Evolutionary conservation across 2,888 invertebrate species (phyloP).

Genomic region (Rhagium mordax): DNA sequence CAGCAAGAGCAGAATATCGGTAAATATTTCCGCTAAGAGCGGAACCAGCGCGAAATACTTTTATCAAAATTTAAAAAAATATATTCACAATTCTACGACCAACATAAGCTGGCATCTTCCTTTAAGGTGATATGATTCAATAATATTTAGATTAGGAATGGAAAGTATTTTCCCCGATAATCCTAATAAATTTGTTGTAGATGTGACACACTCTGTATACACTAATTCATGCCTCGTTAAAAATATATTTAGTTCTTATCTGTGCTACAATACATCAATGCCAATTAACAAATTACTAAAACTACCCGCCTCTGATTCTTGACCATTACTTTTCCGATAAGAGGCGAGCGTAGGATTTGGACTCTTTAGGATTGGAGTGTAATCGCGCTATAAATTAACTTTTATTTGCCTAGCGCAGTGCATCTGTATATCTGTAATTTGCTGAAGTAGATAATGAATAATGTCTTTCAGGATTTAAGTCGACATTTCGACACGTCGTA

Average conservation of each 20-base stretch:
- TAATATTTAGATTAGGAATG: too few species aligned
- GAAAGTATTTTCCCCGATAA: too few species aligned
- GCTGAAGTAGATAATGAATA: constrained; percentile 46
- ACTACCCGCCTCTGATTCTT: background rate
- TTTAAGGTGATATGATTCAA: too few species aligned
- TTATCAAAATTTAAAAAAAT: too few species aligned
- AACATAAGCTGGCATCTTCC: too few species aligned
- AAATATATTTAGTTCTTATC: background rate
- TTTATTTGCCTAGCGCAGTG: background rate
- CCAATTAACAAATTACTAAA: background rate
- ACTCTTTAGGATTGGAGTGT: background rate
- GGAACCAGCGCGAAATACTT: too few species aligned
- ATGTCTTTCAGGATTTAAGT: constrained; percentile 48
- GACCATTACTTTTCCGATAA: background rate
- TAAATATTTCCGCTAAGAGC: too few species aligned
- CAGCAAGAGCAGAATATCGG: too few species aligned
- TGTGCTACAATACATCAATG: background rate
- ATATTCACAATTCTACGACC: too few species aligned
- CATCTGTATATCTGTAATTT: constrained; percentile 11
- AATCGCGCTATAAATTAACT: background rate
- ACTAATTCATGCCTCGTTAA: too few species aligned
- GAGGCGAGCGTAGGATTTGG: background rate
- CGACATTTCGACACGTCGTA: constrained; percentile 52
- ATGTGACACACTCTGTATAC: too few species aligned
- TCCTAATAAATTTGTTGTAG: too few species aligned